Conservation (phyloP, 2,888 invertebrate genomes). For the Muschampia plurimacula region DNA sequence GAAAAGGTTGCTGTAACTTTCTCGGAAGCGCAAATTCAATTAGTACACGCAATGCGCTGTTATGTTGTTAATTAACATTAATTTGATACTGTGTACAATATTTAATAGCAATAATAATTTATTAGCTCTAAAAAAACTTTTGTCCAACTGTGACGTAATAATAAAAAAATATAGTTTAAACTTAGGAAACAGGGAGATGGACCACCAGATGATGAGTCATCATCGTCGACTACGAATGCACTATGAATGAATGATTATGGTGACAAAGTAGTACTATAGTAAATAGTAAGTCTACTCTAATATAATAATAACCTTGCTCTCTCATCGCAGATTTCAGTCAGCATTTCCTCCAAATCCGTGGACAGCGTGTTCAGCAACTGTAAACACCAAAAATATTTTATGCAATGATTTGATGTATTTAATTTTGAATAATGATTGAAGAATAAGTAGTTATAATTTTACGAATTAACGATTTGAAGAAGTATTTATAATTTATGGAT, state of each 20-base stretch:
- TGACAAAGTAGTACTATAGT: not conserved
- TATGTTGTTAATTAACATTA: not conserved
- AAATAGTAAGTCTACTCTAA: too few species aligned
- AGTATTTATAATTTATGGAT: too few species aligned
- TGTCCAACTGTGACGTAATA: too few species aligned
- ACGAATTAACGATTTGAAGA: too few species aligned
- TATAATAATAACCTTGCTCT: constrained; percentile 53
- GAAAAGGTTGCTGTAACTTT: constrained; percentile 1
- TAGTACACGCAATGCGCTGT: not conserved
- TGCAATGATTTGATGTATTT: not conserved
- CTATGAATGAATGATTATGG: not conserved
- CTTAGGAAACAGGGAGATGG: too few species aligned
- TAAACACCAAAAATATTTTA: constrained; percentile 57
- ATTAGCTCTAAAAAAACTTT: not conserved
- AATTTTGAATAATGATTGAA: not conserved
- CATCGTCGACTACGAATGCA: too few species aligned
- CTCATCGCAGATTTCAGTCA: constrained; percentile 92
- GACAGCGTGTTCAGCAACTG: constrained; percentile 93
- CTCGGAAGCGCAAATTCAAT: not conserved
- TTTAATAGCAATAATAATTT: too few species aligned
- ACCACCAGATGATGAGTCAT: too few species aligned
- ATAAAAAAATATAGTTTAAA: too few species aligned
- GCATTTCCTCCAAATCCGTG: constrained; percentile 94
- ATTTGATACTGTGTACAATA: constrained; percentile 5
- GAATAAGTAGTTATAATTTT: not conserved